Conservation (phyloP, 2,797 vertebrate genomes). For the Carapus acus region DNA sequence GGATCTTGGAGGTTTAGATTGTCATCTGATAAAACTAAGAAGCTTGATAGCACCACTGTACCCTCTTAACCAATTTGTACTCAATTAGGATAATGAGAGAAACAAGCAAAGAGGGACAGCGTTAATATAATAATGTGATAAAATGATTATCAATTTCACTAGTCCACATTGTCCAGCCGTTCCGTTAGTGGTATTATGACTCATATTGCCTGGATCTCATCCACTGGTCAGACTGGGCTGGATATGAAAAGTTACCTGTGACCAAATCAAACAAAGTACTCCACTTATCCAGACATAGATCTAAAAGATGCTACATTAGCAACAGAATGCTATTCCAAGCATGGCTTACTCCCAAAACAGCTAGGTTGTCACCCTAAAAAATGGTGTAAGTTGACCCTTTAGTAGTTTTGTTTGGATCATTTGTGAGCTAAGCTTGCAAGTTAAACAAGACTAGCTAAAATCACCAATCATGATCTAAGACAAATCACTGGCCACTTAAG, state of each 20-base stretch:
- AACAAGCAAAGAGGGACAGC: constrained; percentile 85
- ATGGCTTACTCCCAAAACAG: too few relatives aligned
- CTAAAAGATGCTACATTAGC: too few relatives aligned
- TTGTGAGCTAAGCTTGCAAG: too few relatives aligned
- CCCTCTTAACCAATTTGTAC: constrained; percentile 89
- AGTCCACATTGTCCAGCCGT: constrained; percentile 18
- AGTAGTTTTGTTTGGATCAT: too few relatives aligned
- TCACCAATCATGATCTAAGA: too few relatives aligned
- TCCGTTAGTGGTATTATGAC: constrained; percentile 29
- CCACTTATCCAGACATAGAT: too few relatives aligned
- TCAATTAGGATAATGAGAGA: constrained; percentile 93
- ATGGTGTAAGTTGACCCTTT: too few relatives aligned
- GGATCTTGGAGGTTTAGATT: constrained; percentile 83
- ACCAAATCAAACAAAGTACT: constrained; percentile 12
- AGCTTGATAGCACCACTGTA: constrained; percentile 79
- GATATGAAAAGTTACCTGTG: constrained; percentile 5
- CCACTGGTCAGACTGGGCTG: not conserved
- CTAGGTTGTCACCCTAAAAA: too few relatives aligned
- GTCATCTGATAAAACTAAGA: constrained; percentile 93
- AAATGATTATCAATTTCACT: constrained; percentile 79
- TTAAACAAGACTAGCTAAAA: too few relatives aligned
- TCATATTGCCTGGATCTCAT: constrained; percentile 22
- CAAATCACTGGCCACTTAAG: too few relatives aligned
- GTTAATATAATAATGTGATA: constrained; percentile 93
- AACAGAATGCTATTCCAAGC: too few relatives aligned